Conservation (phyloP, 2,113 vertebrate species). For the Microcebus griseorufus region DNA sequence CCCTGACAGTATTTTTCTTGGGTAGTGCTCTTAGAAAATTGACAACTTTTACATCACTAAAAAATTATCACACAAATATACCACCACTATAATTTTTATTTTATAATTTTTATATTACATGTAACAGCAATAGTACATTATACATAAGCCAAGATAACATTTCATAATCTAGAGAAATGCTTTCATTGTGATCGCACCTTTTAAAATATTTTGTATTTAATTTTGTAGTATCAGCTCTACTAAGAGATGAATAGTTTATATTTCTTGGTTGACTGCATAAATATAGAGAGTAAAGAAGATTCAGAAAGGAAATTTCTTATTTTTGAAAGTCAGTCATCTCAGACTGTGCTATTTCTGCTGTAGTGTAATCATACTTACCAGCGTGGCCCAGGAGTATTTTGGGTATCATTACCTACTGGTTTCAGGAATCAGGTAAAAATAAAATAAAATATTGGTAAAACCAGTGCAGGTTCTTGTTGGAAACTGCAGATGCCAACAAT, state of each 20-base stretch:
- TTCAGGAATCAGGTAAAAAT: neutral
- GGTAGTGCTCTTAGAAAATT: neutral
- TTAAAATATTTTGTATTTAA: neutral
- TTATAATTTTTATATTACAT: neutral
- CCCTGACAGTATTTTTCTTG: conserved; percentile 10
- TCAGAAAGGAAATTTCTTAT: neutral
- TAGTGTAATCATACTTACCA: neutral
- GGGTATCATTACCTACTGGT: neutral
- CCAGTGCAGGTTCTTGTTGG: neutral
- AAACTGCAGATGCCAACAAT: neutral
- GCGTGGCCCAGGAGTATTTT: neutral
- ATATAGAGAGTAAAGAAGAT: neutral
- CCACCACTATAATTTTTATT: neutral
- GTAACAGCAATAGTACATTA: neutral
- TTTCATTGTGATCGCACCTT: neutral
- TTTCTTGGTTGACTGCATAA: neutral
- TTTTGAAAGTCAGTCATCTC: neutral
- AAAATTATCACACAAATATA: neutral
- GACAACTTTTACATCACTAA: neutral
- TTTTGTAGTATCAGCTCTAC: neutral
- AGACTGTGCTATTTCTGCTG: neutral
- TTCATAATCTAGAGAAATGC: neutral
- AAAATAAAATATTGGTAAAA: neutral
- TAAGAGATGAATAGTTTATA: neutral
- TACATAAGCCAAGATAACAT: neutral